Evolutionary conservation across 2,113 vertebrate species (phyloP).

Genomic region (Chiloscyllium plagiosum): DNA sequence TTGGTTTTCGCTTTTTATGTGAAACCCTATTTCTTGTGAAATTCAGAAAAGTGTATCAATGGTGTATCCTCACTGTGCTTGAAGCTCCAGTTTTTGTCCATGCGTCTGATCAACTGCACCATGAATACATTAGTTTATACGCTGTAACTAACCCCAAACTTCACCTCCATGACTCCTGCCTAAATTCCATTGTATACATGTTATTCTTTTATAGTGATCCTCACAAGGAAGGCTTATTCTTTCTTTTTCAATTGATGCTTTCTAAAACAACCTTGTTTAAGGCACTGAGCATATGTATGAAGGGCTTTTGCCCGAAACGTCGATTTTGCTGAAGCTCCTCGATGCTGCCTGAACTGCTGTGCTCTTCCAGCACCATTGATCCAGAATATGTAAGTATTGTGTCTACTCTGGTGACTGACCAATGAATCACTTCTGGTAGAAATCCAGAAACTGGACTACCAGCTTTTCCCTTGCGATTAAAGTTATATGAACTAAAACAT

Average conservation of each 20-base stretch:
- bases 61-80: background rate
- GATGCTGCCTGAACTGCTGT: too few species aligned
- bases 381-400: background rate
- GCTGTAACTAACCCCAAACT: background rate
- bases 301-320: too few species aligned
- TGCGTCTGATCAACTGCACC: background rate
- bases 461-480: background rate
- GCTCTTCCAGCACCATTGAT: too few species aligned
- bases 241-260: background rate
- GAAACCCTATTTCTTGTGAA: background rate
- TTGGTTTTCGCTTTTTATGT: background rate
- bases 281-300: background rate
- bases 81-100: background rate
- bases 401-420: background rate
- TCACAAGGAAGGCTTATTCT: background rate
- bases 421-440: background rate
- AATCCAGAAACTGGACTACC: background rate
- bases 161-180: background rate
- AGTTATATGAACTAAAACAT: background rate
- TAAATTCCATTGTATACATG: background rate
- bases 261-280: background rate
- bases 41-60: background rate
- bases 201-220: background rate
- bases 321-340: too few species aligned
- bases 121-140: background rate